Conservation (phyloP, 1,140 invertebrate genomes). For the Penaeus vannamei region DNA sequence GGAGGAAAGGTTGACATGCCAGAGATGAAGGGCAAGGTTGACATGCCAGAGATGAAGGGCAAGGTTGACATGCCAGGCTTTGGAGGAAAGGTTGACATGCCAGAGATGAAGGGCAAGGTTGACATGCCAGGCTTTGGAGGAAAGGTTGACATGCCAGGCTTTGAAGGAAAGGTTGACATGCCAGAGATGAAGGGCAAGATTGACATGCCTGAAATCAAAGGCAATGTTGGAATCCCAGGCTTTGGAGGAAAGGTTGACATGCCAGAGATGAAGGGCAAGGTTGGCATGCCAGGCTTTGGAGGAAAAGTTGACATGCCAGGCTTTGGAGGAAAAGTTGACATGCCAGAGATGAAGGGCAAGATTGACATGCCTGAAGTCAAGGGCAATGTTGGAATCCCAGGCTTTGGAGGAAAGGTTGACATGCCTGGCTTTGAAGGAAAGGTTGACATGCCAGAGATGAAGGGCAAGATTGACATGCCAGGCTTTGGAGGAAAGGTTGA, state of each 20-base stretch:
- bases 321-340: constrained; percentile 18
- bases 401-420: background rate
- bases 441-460: background rate
- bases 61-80: constrained; percentile 16
- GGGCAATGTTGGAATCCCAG: background rate
- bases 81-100: background rate
- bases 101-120: background rate
- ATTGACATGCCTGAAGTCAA: background rate
- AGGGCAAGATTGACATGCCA: background rate
- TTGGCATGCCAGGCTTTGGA: constrained; percentile 24
- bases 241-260: constrained; percentile 1
- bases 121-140: background rate
- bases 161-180: constrained; percentile 7
- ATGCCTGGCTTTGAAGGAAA: background rate
- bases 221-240: constrained; percentile 7
- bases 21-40: constrained; percentile 10
- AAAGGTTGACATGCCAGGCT: background rate
- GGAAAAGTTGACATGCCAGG: constrained; percentile 22
- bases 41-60: background rate
- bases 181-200: background rate
- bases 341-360: background rate
- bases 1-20: constrained; percentile 24
- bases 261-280: background rate
- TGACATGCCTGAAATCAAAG: constrained; percentile 2
- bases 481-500: background rate